phyloP scores from a whole-genome alignment of 2,113 vertebrate genomes.

The Phyllostomus hastatus region DNA sequence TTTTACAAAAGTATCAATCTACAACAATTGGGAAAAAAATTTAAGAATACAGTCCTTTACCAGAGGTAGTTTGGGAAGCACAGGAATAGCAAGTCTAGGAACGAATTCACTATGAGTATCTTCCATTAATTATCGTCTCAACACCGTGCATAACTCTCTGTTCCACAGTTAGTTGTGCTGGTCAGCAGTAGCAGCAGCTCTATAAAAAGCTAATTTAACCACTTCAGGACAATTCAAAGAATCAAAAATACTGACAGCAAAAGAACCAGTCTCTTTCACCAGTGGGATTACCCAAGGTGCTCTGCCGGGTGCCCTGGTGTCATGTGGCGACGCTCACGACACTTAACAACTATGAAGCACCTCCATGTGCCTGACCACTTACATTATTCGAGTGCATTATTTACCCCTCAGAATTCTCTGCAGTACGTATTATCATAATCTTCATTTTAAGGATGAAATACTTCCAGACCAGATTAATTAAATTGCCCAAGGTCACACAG shows the following conservation, averaged over 20 bases:
- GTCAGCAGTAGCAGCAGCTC: neutral
- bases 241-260: neutral
- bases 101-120: neutral
- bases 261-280: neutral
- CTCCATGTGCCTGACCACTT: neutral
- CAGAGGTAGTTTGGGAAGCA: neutral
- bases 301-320: neutral
- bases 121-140: neutral
- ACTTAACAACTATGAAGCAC: neutral
- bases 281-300: neutral
- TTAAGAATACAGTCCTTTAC: neutral
- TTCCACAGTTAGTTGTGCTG: neutral
- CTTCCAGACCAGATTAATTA: neutral
- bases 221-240: neutral
- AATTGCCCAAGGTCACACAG: neutral
- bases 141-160: neutral
- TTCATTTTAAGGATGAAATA: constrained; percentile 8
- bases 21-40: neutral
- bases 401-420: neutral
- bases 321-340: neutral
- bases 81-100: neutral
- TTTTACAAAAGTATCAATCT: neutral
- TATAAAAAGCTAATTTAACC: neutral
- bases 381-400: neutral
- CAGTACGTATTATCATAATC: neutral